Base-by-base conservation (phyloP, 2,888 invertebrate species). In the Morpho helenor region DNA sequence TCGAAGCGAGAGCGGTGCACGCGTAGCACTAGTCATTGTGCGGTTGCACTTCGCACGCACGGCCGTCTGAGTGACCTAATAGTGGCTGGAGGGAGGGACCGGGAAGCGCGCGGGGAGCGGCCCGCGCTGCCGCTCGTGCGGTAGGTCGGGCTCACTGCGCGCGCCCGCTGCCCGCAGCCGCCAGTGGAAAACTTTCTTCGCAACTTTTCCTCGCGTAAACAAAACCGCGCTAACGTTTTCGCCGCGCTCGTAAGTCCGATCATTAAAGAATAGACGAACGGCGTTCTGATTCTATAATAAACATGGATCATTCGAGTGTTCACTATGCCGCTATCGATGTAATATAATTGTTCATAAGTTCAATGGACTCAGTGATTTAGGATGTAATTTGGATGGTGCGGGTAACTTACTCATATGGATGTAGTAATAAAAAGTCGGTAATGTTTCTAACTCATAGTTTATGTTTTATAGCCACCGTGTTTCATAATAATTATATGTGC, bases 1-100 rank as follows among this genome's bases (percentile, higher is more conserved):
- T 90, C 89, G 89, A 87, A 85, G 89, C 89, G 89, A 89, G 88
- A 87, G 89, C 88, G 87, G 83, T 86, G 87, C 87, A 87, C 87
- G 87, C 87, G 88, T 82, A 88, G 88, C 88, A 87, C 83, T 84
- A 86, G 84, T 86, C 87, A 86, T 87, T 87, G 87, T 87, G 88
- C 81, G 79, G 87, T 83, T 86, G 87, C 87, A 87, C 71, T 87
- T 86, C 81, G 86, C 87, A 88, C 88, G 88, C 87, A 85, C 87
- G 84, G 82, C 80, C 82, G 87, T 74, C 80, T 80, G 79, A 84
- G 88, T 88, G 89, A 90, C 89, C 89, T 86, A 89, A 88, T 89
- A 89, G 84, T 75, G 79, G 85, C 87, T 88, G 89, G 89, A 87
- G 89, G 89, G 88, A 88, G 88, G 84, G 83, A 86, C 82, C 86